Conservation (phyloP, 2,888 invertebrate genomes). For the Ptilodon capucinus region DNA sequence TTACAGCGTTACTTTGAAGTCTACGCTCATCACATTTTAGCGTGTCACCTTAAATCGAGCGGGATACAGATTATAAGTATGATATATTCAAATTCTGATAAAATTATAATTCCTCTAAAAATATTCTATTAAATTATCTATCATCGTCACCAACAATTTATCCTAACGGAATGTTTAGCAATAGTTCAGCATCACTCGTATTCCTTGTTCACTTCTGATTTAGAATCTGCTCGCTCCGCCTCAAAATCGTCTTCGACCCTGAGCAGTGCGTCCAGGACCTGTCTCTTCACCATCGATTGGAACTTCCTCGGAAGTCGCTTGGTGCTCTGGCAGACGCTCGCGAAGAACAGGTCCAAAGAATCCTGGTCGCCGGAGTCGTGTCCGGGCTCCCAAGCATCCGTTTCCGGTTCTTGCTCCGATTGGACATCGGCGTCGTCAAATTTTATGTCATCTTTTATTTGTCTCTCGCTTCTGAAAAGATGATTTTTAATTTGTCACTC, state of each 20-base stretch:
- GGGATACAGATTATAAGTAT: too few relatives aligned
- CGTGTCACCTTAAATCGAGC: too few relatives aligned
- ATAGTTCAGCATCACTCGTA: slow-evolving; percentile 19
- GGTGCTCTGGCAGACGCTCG: slow-evolving; percentile 71
- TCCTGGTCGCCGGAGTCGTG: slow-evolving; percentile 41
- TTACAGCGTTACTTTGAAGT: too few relatives aligned
- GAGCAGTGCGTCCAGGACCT: slow-evolving; percentile 64
- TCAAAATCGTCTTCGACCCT: slow-evolving; percentile 64
- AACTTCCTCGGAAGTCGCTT: slow-evolving; percentile 55
- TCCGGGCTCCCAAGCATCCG: slow-evolving; percentile 51
- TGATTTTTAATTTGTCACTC: background rate
- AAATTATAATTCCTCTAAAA: too few relatives aligned
- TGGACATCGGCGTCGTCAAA: slow-evolving; percentile 51
- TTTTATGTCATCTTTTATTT: slow-evolving; percentile 43
- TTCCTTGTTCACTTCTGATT: slow-evolving; percentile 28
- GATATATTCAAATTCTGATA: too few relatives aligned
- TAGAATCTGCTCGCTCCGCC: slow-evolving; percentile 34
- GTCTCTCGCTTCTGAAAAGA: slow-evolving; percentile 46
- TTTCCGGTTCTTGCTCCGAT: slow-evolving; percentile 50
- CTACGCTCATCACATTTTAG: too few relatives aligned
- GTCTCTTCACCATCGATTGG: slow-evolving; percentile 59
- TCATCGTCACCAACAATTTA: background rate
- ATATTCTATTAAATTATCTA: background rate
- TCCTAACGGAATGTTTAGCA: slow-evolving; percentile 4
- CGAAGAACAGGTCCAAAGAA: slow-evolving; percentile 71